These are phyloP conservation scores for Vidua macroura DNA, from an alignment of 2,113 vertebrate genomes.

Conservation along the genomic window DNA sequence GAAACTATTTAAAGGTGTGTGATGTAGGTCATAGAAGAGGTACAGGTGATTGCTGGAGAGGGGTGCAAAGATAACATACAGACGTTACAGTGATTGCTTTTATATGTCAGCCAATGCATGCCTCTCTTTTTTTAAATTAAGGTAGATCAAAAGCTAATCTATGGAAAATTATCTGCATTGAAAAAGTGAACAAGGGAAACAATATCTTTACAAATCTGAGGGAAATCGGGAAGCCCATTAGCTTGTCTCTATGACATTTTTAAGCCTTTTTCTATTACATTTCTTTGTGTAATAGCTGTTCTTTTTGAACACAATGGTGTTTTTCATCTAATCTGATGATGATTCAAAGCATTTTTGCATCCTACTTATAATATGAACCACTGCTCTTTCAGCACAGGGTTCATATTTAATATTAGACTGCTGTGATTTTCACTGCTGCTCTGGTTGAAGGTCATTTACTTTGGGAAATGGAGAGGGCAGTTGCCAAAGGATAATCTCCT, in stretches of 20 bases:
- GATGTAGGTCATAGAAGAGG: neutral
- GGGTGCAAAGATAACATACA: neutral
- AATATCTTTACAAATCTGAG: neutral
- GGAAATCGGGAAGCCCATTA: constrained; percentile 15
- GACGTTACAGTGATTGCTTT: neutral
- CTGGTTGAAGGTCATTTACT: constrained; percentile 57
- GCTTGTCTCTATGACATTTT: neutral
- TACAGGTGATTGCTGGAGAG: neutral
- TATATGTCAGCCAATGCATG: neutral
- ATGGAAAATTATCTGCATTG: neutral
- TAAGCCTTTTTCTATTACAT: neutral
- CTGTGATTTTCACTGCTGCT: constrained; percentile 42
- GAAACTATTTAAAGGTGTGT: rapidly evolving
- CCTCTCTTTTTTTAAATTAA: neutral
- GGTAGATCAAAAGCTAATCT: constrained; percentile 3
- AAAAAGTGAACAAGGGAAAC: neutral
- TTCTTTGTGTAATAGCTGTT: constrained; percentile 14
- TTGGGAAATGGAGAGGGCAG: constrained; percentile 38
- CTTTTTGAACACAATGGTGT: constrained; percentile 32
- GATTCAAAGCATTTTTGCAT: constrained; percentile 40
- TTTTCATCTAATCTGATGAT: constrained; percentile 53
- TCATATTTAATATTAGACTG: constrained; percentile 42
- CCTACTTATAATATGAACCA: constrained; percentile 20
- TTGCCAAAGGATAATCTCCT: constrained; percentile 59
- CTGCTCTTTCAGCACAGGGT: constrained; percentile 15